Evolutionary conservation across 1,140 invertebrate species (phyloP).

Genomic region (Drosophila aff.): DNA sequence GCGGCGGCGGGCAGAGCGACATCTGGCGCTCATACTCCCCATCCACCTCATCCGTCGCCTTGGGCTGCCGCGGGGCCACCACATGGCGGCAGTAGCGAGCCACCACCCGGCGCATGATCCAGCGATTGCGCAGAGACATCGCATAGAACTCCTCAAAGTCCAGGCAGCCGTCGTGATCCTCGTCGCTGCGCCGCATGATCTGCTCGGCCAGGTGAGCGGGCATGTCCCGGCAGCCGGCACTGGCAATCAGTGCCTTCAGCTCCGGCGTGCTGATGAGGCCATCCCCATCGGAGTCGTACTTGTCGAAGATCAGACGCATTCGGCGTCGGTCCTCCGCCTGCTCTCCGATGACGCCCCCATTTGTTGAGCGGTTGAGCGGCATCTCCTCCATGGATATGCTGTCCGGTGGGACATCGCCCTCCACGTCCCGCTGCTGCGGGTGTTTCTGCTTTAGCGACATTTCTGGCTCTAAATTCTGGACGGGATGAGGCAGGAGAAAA

Average conservation of each 20-base stretch:
- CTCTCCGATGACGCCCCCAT: not conserved
- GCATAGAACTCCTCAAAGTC: constrained; percentile 92
- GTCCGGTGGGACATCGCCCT: constrained; percentile 7
- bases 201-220: constrained; percentile 89
- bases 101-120: constrained; percentile 87
- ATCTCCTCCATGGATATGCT: constrained; percentile 11
- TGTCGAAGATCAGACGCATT: constrained; percentile 4
- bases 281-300: constrained; percentile 91
- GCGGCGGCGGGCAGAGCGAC: constrained; percentile 92
- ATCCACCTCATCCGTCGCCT: constrained; percentile 86
- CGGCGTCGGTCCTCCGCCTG: constrained; percentile 1
- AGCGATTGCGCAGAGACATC: constrained; percentile 89
- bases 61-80: constrained; percentile 86
- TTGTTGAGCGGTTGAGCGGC: not conserved
- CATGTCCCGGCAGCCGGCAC: constrained; percentile 88
- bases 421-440: not conserved
- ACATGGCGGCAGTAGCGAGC: constrained; percentile 86
- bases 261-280: constrained; percentile 90
- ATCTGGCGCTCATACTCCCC: constrained; percentile 94
- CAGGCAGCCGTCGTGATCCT: constrained; percentile 90
- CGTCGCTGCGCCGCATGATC: constrained; percentile 90
- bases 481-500: not conserved
- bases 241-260: constrained; percentile 88
- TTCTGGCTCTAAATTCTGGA: not conserved
- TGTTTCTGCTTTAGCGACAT: not conserved